Percentiles rank a stretch among this genome's conserved stretches.
These are phyloP conservation scores for Alviniconcha strummeri DNA, from an alignment of 2,888 invertebrate genomes.

Conservation along the genomic window DNA sequence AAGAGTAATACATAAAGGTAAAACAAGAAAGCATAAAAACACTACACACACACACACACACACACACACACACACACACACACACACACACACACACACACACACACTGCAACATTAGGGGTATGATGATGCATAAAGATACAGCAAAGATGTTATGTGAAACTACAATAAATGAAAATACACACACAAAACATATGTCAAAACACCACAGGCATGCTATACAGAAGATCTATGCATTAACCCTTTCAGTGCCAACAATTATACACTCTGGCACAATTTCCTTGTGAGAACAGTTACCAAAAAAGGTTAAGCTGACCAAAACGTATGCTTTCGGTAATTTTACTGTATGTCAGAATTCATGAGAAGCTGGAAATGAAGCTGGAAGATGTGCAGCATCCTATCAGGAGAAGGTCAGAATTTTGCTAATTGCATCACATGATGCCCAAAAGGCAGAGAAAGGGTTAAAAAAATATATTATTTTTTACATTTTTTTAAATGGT, in stretches of 20 bases:
- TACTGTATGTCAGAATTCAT: too few relatives aligned
- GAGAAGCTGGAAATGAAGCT: too few relatives aligned
- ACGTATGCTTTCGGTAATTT: too few relatives aligned
- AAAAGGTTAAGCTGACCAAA: too few relatives aligned
- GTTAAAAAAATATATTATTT: too few relatives aligned
- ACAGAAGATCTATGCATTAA: neutral
- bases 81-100: constrained; percentile 1
- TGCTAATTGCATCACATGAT: too few relatives aligned
- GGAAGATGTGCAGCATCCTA: too few relatives aligned
- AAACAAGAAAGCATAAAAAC: neutral
- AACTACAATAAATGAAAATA: neutral
- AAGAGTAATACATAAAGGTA: neutral
- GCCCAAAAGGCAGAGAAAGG: too few relatives aligned
- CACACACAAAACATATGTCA: neutral
- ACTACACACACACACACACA: neutral
- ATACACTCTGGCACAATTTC: neutral
- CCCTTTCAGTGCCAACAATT: neutral
- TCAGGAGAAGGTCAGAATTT: too few relatives aligned
- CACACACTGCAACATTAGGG: neutral
- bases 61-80: neutral
- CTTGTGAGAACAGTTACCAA: neutral
- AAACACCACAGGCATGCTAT: neutral
- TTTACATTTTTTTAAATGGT: too few relatives aligned
- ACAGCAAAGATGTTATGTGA: neutral
- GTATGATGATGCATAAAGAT: too few relatives aligned